Conservation (phyloP, 2,888 invertebrate species). For the Lepidochrysops patricia region DNA sequence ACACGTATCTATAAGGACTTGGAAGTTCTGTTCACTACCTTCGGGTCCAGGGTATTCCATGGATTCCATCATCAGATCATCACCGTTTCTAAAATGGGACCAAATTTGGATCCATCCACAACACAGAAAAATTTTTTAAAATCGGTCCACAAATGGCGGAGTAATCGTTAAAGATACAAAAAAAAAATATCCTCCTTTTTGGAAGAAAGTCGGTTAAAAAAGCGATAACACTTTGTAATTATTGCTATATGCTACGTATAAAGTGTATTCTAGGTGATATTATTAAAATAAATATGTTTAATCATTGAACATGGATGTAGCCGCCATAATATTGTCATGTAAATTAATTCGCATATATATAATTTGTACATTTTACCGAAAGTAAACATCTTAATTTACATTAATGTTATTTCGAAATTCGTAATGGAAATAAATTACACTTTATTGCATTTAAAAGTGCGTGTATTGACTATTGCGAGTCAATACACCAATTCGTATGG, state of each 20-base stretch:
- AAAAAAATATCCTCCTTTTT: too few relatives aligned
- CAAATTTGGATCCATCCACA: too few relatives aligned
- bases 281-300: slow-evolving; percentile 2
- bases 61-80: too few relatives aligned
- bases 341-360: slow-evolving; percentile 7
- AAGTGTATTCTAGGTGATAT: not conserved
- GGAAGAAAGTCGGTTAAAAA: too few relatives aligned
- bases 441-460: not conserved
- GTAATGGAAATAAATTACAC: slow-evolving; percentile 14
- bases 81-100: too few relatives aligned
- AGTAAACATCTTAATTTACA: not conserved
- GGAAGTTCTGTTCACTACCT: too few relatives aligned
- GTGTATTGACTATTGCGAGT: not conserved
- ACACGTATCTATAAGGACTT: too few relatives aligned
- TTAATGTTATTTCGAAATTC: slow-evolving; percentile 26
- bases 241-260: not conserved
- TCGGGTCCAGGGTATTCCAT: too few relatives aligned
- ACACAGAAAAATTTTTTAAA: too few relatives aligned
- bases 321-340: not conserved
- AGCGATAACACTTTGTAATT: not conserved
- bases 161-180: too few relatives aligned
- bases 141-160: too few relatives aligned
- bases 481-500: too few relatives aligned
- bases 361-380: not conserved
- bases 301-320: slow-evolving; percentile 2